Conservation (phyloP, 2,888 invertebrate genomes). For the Marronus borbonicus region DNA sequence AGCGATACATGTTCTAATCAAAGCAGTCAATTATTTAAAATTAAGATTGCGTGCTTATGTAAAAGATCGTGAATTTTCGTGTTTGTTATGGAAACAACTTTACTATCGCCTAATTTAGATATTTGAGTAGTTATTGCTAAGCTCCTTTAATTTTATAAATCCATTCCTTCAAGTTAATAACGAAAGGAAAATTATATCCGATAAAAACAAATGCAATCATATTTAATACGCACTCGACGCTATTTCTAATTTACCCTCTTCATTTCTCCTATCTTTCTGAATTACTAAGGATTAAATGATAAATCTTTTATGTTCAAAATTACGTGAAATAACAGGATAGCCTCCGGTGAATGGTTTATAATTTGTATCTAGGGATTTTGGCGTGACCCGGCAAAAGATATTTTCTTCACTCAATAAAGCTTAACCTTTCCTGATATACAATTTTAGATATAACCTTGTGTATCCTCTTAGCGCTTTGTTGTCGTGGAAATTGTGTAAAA, state of each 20-base stretch:
- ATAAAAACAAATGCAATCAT: no score
- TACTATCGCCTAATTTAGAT: no score
- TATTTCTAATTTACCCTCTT: slow-evolving; percentile 1
- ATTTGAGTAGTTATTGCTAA: no score
- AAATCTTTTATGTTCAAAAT: slow-evolving; percentile 31
- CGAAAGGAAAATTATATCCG: no score
- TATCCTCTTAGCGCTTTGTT: slow-evolving; percentile 38
- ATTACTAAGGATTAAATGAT: slow-evolving; percentile 34
- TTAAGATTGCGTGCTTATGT: no score
- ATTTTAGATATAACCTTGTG: slow-evolving; percentile 38
- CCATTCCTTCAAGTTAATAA: no score
- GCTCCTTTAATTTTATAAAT: no score
- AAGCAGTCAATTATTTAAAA: no score
- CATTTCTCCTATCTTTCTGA: not conserved
- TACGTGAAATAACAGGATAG: slow-evolving; percentile 21
- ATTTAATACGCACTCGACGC: not conserved
- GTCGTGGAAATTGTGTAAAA: slow-evolving; percentile 29
- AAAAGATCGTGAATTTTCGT: no score
- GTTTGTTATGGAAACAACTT: no score
- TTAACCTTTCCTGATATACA: slow-evolving; percentile 39
- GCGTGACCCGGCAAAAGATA: slow-evolving; percentile 33
- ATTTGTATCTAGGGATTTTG: slow-evolving; percentile 36
- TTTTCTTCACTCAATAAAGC: slow-evolving; percentile 43
- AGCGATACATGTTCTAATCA: no score
- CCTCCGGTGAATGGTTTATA: slow-evolving; percentile 11